phyloP scores from a whole-genome alignment of 2,113 vertebrate species.

The mouse (Mus musculus) region GRCm39 chr2:35527501-35528000 shows the following conservation, averaged over 20 bases:
- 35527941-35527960: background rate
- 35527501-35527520: background rate
- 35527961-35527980: background rate
- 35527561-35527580: background rate
- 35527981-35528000: conserved; percentile 7
- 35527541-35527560: background rate
- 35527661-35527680: background rate
- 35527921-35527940: background rate
- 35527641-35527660: background rate
- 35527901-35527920: conserved; percentile 37
- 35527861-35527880: background rate
- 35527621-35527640: background rate
- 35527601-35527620: background rate
- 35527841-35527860: background rate
- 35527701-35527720: background rate
- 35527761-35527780: background rate
- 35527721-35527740: background rate
- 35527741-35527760: background rate
- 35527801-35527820: conserved; percentile 9
- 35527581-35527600: background rate
- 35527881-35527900: background rate
- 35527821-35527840: background rate
- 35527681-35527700: background rate
- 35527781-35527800: background rate
- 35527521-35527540: background rate